Conservation (phyloP, 2,113 vertebrate genomes). For the Sialia sialis region DNA sequence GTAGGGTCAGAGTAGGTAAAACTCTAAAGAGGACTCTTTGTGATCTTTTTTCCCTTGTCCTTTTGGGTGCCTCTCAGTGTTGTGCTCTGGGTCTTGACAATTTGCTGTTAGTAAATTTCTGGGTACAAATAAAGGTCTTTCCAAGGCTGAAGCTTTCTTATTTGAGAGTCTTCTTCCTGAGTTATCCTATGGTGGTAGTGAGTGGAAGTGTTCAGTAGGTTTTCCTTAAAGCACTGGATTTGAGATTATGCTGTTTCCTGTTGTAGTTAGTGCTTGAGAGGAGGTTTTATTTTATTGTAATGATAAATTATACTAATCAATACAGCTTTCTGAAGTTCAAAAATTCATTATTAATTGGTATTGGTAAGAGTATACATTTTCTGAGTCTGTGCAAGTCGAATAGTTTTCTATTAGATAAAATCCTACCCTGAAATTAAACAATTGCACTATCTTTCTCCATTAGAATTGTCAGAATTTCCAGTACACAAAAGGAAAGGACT, state of each 20-base stretch:
- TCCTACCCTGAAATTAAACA: neutral
- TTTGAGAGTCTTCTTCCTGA: neutral
- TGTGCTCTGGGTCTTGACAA: neutral
- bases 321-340: neutral
- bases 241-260: neutral
- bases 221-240: neutral
- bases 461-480: neutral
- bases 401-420: neutral
- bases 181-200: fast-evolving
- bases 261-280: neutral
- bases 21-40: neutral
- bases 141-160: neutral
- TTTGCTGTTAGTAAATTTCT: neutral
- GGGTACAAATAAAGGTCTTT: neutral
- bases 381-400: neutral
- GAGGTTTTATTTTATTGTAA: neutral
- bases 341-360: neutral
- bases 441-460: neutral
- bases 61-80: neutral
- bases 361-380: neutral
- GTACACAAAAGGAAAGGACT: neutral
- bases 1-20: neutral
- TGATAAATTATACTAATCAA: neutral
- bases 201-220: neutral
- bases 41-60: neutral